Conservation (phyloP, 2,113 vertebrate species). For the Numenius arquata region DNA sequence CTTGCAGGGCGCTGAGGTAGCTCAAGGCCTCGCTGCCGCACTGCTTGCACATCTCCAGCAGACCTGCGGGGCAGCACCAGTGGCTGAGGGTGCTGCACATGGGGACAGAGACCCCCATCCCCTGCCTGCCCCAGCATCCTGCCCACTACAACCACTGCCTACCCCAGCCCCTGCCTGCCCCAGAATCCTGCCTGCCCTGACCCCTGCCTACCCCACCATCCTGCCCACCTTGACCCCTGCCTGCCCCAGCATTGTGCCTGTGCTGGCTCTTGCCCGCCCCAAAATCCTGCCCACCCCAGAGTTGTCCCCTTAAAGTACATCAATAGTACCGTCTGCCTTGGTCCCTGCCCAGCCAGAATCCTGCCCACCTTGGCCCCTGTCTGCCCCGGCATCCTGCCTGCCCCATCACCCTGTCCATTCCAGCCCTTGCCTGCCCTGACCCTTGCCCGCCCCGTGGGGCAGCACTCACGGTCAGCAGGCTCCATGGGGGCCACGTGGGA, state of each 20-base stretch:
- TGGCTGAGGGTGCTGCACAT: fast-evolving
- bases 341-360: background rate
- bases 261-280: too few relatives aligned
- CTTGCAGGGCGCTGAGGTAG: conserved; percentile 82
- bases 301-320: too few relatives aligned
- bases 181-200: too few relatives aligned
- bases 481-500: conserved; percentile 88
- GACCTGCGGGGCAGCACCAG: conserved; percentile 56
- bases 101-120: fast-evolving
- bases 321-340: too few relatives aligned
- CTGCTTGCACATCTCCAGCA: conserved; percentile 83
- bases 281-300: background rate
- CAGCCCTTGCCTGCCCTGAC: background rate
- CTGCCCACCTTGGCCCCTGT: background rate
- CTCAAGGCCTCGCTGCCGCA: conserved; percentile 81
- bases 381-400: too few relatives aligned
- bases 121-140: background rate
- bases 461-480: conserved; percentile 86
- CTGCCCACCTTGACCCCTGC: too few relatives aligned
- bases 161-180: background rate
- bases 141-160: background rate
- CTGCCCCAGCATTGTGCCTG: background rate
- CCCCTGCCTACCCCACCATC: too few relatives aligned
- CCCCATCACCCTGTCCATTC: background rate
- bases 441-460: fast-evolving